Conservation (phyloP, 2,113 vertebrate genomes). For the Girardinichthys multiradiatus region DNA sequence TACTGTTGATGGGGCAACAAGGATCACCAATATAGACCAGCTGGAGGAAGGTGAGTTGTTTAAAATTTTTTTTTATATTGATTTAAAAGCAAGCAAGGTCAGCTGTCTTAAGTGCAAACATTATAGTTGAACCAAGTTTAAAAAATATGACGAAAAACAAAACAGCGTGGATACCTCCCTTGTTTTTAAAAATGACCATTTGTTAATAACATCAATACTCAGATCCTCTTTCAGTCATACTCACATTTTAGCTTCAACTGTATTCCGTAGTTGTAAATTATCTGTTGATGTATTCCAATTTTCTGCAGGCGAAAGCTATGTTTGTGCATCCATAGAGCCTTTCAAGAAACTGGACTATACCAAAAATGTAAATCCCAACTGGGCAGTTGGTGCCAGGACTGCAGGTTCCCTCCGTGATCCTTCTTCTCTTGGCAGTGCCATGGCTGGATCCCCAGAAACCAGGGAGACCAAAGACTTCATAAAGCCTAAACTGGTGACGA, state of each 20-base stretch:
- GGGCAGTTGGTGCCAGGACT: conserved; percentile 91
- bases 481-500: conserved; percentile 95
- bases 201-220: neutral
- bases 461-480: conserved; percentile 95
- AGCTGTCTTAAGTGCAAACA: neutral
- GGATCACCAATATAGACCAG: conserved; percentile 91
- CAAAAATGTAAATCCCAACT: conserved; percentile 98
- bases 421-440: conserved; percentile 86
- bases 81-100: neutral
- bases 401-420: conserved; percentile 79
- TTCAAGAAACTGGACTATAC: conserved; percentile 97
- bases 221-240: neutral
- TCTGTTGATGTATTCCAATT: conserved; percentile 9
- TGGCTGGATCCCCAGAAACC: conserved; percentile 82
- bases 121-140: neutral
- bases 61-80: neutral
- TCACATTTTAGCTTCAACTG: no score
- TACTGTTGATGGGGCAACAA: conserved; percentile 88
- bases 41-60: conserved; percentile 90
- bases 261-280: no score
- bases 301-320: conserved; percentile 92
- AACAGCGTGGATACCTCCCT: neutral
- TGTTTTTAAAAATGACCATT: neutral
- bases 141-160: neutral
- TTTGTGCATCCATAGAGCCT: conserved; percentile 96